A percentile compares a stretch with the other conserved stretches of the same genome.
phyloP scores from a whole-genome alignment of 2,797 vertebrate species.

The Amniataba percoides region DNA sequence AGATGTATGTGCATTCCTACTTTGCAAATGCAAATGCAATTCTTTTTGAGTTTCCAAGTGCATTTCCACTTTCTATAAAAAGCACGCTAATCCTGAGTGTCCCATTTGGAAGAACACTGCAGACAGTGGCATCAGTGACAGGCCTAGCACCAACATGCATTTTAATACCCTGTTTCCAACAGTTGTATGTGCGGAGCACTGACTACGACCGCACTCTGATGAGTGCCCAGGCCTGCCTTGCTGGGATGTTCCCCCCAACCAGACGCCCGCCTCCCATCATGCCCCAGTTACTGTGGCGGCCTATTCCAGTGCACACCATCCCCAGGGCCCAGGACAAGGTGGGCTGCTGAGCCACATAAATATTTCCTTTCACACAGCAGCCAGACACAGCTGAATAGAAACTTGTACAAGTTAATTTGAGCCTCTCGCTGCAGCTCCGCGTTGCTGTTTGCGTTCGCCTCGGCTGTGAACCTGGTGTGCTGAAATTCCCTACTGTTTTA shows the following conservation, averaged over 20 bases:
- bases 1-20: conserved; percentile 12
- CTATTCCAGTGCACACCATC: conserved; percentile 89
- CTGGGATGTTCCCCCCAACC: conserved; percentile 85
- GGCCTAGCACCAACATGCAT: conserved; percentile 10
- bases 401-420: conserved; percentile 37
- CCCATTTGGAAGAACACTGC: conserved; percentile 18
- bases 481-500: conserved; percentile 26
- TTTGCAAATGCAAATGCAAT: conserved; percentile 35
- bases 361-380: conserved; percentile 56
- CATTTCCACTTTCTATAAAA: conserved; percentile 39
- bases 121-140: neutral
- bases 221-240: conserved; percentile 89
- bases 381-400: conserved; percentile 30
- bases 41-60: conserved; percentile 32
- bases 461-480: conserved; percentile 24
- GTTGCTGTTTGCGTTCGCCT: conserved; percentile 32
- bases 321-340: conserved; percentile 88
- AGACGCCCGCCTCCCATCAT: conserved; percentile 80
- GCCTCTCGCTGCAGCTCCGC: conserved; percentile 8
- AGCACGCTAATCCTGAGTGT: conserved; percentile 21
- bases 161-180: conserved; percentile 32
- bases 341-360: conserved; percentile 65
- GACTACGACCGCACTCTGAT: conserved; percentile 90
- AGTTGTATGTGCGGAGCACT: conserved; percentile 89
- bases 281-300: conserved; percentile 86